phyloP scores from a whole-genome alignment of 2,797 vertebrate species.

The Columba guinea region DNA sequence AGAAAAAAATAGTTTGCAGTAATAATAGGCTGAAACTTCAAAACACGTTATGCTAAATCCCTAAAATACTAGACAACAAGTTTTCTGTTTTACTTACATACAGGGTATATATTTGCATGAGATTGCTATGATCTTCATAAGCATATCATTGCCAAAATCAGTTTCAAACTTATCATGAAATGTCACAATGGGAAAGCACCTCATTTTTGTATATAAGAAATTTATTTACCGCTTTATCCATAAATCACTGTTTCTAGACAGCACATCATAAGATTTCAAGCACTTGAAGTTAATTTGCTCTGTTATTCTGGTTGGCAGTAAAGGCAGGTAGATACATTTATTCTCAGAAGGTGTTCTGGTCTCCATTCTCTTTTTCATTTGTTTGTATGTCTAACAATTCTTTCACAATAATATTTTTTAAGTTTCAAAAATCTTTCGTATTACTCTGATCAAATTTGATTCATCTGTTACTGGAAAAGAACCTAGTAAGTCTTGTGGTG shows the following conservation, averaged over 20 bases:
- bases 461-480: accelerated
- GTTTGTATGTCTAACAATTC: background rate
- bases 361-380: background rate
- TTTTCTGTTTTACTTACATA: slow-evolving; percentile 1
- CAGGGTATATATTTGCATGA: background rate
- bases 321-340: background rate
- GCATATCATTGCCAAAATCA: background rate
- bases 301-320: background rate
- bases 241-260: background rate
- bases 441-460: background rate
- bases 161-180: background rate
- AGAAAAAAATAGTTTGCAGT: slow-evolving; percentile 5
- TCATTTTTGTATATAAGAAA: background rate
- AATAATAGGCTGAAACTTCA: slow-evolving; percentile 41
- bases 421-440: background rate
- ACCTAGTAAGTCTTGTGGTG: background rate
- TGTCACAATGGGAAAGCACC: background rate
- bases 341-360: background rate
- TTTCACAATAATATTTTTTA: background rate
- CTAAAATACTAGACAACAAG: background rate
- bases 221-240: background rate
- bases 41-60: slow-evolving; percentile 26
- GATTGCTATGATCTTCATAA: background rate
- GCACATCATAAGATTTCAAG: background rate
- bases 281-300: background rate